Conservation (phyloP, 1,140 invertebrate genomes). For the Harpegnathos saltator region DNA sequence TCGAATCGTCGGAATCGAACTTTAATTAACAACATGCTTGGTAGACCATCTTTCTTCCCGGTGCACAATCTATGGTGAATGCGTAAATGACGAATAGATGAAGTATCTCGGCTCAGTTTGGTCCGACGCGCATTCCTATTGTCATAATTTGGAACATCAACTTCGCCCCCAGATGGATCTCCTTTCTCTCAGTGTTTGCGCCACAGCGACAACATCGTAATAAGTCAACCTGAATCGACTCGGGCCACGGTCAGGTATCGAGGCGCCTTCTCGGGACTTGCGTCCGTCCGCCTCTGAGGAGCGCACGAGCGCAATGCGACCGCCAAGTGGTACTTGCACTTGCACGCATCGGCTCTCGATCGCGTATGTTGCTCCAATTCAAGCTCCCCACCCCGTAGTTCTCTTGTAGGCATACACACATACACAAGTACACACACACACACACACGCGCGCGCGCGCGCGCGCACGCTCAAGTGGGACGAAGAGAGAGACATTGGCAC, state of each 20-base stretch:
- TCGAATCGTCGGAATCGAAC: too few species aligned
- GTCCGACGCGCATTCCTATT: not conserved
- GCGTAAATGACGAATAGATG: too few species aligned
- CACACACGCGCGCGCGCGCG: not conserved
- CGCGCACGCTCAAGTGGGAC: slow-evolving; percentile 6
- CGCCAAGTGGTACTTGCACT: not conserved
- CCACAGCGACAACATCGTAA: slow-evolving; percentile 1
- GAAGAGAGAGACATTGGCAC: slow-evolving; percentile 6
- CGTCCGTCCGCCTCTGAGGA: slow-evolving; percentile 15
- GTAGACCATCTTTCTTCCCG: too few species aligned
- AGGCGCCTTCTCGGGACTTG: not conserved
- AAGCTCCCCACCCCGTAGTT: not conserved
- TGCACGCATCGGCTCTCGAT: not conserved
- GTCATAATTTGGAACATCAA: not conserved
- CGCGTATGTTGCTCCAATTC: slow-evolving; percentile 14
- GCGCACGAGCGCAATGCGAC: not conserved
- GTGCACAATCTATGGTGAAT: too few species aligned
- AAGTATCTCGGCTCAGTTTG: too few species aligned
- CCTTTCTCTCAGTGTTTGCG: not conserved
- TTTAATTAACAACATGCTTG: too few species aligned
- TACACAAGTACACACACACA: too few species aligned
- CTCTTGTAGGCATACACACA: too few species aligned
- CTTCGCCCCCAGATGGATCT: not conserved
- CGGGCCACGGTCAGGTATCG: too few species aligned
- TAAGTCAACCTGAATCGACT: too few species aligned